Conservation (phyloP, 2,797 vertebrate species). For the Podarcis siculus region DNA sequence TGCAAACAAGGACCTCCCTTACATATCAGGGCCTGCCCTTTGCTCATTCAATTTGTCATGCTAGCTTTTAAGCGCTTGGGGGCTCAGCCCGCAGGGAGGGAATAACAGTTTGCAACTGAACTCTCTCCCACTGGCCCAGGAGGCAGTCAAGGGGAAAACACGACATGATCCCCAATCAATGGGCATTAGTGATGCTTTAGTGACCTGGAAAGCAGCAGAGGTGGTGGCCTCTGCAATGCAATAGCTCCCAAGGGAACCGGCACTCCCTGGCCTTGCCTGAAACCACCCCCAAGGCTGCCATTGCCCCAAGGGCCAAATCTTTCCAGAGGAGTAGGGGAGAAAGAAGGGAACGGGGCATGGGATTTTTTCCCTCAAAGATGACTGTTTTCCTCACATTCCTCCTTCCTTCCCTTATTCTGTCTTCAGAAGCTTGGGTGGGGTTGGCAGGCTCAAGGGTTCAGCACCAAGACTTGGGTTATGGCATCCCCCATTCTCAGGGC, state of each 20-base stretch:
- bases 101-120: background rate
- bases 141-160: conserved; percentile 10
- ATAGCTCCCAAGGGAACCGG: background rate
- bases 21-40: background rate
- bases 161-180: conserved; percentile 22
- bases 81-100: background rate
- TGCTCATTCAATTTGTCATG: background rate
- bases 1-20: background rate
- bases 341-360: background rate
- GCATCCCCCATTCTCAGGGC: background rate
- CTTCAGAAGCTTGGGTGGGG: background rate
- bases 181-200: conserved; percentile 23
- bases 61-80: background rate
- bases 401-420: background rate
- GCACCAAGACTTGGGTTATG: background rate
- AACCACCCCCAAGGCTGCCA: background rate
- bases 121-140: background rate
- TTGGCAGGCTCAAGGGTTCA: background rate
- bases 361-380: background rate
- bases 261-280: background rate
- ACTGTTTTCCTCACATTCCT: background rate
- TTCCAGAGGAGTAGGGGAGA: background rate
- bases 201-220: background rate
- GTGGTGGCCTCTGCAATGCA: background rate
- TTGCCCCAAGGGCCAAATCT: background rate